These are phyloP conservation scores for Melanotus villosus DNA, from an alignment of 2,888 invertebrate genomes.

Conservation along the genomic window DNA sequence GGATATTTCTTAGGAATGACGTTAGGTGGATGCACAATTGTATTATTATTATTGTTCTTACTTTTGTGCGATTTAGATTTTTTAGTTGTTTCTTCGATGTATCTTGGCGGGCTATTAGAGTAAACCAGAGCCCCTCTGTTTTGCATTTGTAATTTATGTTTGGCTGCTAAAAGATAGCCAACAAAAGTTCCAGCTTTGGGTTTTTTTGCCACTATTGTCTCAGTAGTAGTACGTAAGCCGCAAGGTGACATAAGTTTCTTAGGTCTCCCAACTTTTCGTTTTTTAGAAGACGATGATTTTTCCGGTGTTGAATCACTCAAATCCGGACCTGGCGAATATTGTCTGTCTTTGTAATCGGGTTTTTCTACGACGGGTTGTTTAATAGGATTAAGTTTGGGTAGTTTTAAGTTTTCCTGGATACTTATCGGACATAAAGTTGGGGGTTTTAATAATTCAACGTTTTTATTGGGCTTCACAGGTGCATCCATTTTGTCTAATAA, in stretches of 20 bases:
- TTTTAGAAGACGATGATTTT: conserved; percentile 71
- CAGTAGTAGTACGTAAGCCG: conserved; percentile 75
- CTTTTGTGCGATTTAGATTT: conserved; percentile 56
- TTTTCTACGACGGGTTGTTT: conserved; percentile 21
- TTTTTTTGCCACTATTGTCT: conserved; percentile 88
- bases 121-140: conserved; percentile 69
- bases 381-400: conserved; percentile 32
- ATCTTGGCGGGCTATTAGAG: conserved; percentile 71
- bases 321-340: conserved; percentile 50
- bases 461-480: conserved; percentile 55
- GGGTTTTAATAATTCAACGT: conserved; percentile 64
- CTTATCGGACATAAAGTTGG: conserved; percentile 63
- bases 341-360: conserved; percentile 32
- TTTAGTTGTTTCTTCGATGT: conserved; percentile 61
- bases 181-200: conserved; percentile 79
- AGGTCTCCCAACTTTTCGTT: conserved; percentile 87
- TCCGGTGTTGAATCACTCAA: conserved; percentile 57
- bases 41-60: conserved; percentile 56
- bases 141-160: conserved; percentile 73
- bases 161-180: conserved; percentile 76
- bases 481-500: conserved; percentile 62
- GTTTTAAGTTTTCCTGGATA: conserved; percentile 48
- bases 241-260: conserved; percentile 76
- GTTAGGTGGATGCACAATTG: conserved; percentile 44
- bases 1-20: conserved; percentile 48